phyloP scores from a whole-genome alignment of 64 coral and sea anemone genomes.

The Montipora efflorescens region DNA sequence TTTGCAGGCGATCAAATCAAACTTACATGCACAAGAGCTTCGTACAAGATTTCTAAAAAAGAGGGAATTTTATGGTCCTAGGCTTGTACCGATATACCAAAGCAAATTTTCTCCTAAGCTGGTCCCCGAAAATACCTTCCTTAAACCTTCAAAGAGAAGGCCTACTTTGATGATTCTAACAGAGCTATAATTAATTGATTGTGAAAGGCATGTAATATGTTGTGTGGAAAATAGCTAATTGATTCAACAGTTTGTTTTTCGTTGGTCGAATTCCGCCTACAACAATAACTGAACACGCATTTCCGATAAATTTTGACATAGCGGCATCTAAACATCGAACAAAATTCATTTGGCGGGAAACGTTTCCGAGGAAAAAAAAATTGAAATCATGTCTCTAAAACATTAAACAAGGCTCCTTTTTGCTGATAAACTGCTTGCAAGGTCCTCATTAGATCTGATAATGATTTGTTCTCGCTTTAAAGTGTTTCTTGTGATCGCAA shows the following conservation, averaged over 20 bases:
- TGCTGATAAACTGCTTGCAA: background rate
- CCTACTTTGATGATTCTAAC: background rate
- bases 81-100: background rate
- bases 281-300: slow-evolving; percentile 17
- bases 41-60: background rate
- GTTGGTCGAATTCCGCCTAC: slow-evolving; percentile 46
- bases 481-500: slow-evolving; percentile 21
- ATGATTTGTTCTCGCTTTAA: background rate
- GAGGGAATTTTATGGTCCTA: background rate
- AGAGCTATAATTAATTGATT: slow-evolving; percentile 57
- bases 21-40: background rate
- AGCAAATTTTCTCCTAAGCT: background rate
- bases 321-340: slow-evolving; percentile 7
- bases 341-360: background rate
- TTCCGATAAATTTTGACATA: slow-evolving; percentile 46
- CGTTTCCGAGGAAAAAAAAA: background rate
- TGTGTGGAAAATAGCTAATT: slow-evolving; percentile 57
- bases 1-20: background rate
- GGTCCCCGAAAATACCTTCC: background rate
- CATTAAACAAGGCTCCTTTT: background rate
- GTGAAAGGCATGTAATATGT: slow-evolving; percentile 54
- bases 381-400: background rate
- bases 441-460: background rate
- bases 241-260: slow-evolving; percentile 39
- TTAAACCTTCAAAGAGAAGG: background rate